Evolutionary conservation across 2,888 invertebrate species (phyloP).

Genomic region (Eupithecia dodoneata): DNA sequence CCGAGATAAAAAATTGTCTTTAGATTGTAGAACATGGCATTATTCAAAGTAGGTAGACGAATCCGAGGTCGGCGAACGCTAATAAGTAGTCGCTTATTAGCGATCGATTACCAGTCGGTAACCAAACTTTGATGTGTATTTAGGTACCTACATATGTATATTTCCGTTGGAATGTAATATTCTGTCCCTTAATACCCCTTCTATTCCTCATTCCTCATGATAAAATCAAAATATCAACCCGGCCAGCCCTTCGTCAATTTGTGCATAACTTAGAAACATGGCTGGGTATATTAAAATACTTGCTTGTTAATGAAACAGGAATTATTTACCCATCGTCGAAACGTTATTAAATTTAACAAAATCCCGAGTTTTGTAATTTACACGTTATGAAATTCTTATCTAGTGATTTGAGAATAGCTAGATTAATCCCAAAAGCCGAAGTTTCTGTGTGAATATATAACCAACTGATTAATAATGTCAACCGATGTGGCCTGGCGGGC

Average conservation of each 20-base stretch:
- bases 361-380: conserved; percentile 30
- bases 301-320: conserved; percentile 30
- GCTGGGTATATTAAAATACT: conserved; percentile 34
- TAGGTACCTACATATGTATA: not conserved
- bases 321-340: conserved; percentile 28
- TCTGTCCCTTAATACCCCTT: conserved; percentile 18
- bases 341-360: conserved; percentile 35
- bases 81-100: not conserved
- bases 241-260: conserved; percentile 25
- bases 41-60: not conserved
- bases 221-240: conserved; percentile 27
- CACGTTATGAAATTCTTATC: conserved; percentile 32
- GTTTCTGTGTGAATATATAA: not conserved
- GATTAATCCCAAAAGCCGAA: not conserved
- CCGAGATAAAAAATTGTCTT: no score
- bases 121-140: not conserved
- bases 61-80: not conserved
- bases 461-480: no score
- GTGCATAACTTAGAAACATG: conserved; percentile 27
- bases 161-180: conserved; percentile 22
- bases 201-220: conserved; percentile 10
- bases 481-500: no score
- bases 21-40: no score
- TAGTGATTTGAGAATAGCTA: conserved; percentile 16
- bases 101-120: not conserved